Conservation (phyloP, 2,888 invertebrate species). For the Hemicrepidius hirtus region DNA sequence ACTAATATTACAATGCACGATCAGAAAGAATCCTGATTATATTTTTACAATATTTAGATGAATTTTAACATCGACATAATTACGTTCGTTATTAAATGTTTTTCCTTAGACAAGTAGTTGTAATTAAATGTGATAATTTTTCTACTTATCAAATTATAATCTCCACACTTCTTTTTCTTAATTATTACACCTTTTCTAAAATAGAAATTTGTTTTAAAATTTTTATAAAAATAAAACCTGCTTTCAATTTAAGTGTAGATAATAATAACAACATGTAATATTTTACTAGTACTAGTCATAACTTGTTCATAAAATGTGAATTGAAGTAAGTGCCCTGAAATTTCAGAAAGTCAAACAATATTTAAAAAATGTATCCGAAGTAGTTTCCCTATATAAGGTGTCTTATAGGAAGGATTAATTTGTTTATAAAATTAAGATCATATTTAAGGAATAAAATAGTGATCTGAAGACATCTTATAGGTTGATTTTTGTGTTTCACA, state of each 20-base stretch:
- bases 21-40: conserved; percentile 56
- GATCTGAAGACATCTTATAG: no score
- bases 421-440: no score
- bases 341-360: neutral
- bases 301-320: neutral
- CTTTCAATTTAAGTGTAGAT: conserved; percentile 13
- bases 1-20: conserved; percentile 87
- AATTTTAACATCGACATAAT: conserved; percentile 6
- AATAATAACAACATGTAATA: neutral
- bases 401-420: no score
- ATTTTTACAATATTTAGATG: neutral
- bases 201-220: neutral
- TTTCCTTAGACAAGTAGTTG: neutral
- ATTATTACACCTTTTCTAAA: no score
- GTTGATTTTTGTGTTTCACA: no score
- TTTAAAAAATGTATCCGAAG: no score
- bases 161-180: no score
- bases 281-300: conserved; percentile 13
- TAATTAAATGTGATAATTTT: conserved; percentile 21
- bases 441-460: no score
- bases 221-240: conserved; percentile 1
- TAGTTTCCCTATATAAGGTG: no score
- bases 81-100: neutral
- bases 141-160: neutral
- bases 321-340: conserved; percentile 12